Conservation (phyloP, 2,113 vertebrate species). For the Pygoscelis antarcticus region DNA sequence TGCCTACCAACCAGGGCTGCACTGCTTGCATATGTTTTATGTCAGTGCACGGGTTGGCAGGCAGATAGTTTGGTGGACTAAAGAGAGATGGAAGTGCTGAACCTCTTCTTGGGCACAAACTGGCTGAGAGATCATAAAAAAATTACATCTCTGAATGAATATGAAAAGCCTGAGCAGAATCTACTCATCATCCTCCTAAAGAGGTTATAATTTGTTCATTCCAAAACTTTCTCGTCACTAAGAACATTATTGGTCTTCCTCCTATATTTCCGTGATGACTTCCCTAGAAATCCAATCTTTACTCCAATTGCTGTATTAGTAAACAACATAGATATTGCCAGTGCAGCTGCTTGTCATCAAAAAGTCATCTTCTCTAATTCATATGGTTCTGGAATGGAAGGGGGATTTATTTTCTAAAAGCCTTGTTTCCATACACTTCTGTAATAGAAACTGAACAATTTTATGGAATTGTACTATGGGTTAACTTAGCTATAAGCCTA, state of each 20-base stretch:
- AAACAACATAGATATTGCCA: background rate
- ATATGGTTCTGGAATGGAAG: background rate
- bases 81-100: background rate
- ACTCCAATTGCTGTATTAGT: background rate
- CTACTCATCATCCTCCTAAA: background rate
- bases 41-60: background rate
- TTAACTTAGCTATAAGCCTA: background rate
- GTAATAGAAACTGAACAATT: background rate
- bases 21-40: background rate
- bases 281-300: background rate
- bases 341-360: background rate
- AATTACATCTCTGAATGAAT: background rate
- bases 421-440: background rate
- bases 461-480: background rate
- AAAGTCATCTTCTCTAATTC: background rate
- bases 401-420: background rate
- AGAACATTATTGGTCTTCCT: background rate
- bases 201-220: background rate
- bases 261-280: background rate
- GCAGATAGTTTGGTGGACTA: background rate
- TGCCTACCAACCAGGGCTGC: background rate
- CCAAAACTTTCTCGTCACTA: background rate
- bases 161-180: background rate
- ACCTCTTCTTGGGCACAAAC: background rate
- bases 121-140: background rate